Conservation (phyloP, 64 coral and sea anemone species). For the Pachyseris speciosa region DNA sequence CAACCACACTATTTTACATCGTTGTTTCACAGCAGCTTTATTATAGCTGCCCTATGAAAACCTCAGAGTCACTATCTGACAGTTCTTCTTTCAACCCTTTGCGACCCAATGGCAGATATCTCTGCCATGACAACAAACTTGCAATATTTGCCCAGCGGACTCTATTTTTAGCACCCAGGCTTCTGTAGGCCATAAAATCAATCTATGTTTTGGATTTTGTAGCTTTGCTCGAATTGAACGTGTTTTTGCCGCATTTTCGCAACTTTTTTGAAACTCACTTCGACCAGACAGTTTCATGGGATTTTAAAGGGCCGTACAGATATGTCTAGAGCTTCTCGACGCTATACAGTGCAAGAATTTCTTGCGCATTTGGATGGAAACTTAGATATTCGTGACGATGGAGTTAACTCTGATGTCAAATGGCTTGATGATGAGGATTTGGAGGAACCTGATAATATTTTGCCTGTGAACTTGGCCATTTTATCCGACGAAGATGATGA, state of each 20-base stretch:
- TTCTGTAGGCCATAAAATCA: not conserved
- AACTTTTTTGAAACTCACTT: not conserved
- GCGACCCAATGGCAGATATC: not conserved
- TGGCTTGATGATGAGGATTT: not conserved
- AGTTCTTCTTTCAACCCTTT: too few relatives aligned
- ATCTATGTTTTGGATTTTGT: not conserved
- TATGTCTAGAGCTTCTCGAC: not conserved
- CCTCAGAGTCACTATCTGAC: too few relatives aligned
- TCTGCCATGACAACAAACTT: slow-evolving; percentile 5
- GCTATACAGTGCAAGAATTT: slow-evolving; percentile 41
- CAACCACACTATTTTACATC: too few relatives aligned
- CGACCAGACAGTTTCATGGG: not conserved
- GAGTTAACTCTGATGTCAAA: slow-evolving; percentile 27
- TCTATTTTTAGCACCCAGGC: not conserved
- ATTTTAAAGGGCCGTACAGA: slow-evolving; percentile 14
- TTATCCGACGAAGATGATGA: not conserved
- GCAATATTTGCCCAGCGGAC: slow-evolving; percentile 7
- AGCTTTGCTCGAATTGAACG: not conserved
- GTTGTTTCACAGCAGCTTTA: too few relatives aligned
- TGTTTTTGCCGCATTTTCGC: not conserved
- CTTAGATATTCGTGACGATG: slow-evolving; percentile 24
- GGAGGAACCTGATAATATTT: slow-evolving; percentile 5
- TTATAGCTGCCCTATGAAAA: too few relatives aligned
- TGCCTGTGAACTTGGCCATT: not conserved
- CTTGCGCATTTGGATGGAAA: slow-evolving; percentile 11